Base-by-base conservation (phyloP, 2,888 invertebrate species). In the Abrostola triplasia region DNA sequence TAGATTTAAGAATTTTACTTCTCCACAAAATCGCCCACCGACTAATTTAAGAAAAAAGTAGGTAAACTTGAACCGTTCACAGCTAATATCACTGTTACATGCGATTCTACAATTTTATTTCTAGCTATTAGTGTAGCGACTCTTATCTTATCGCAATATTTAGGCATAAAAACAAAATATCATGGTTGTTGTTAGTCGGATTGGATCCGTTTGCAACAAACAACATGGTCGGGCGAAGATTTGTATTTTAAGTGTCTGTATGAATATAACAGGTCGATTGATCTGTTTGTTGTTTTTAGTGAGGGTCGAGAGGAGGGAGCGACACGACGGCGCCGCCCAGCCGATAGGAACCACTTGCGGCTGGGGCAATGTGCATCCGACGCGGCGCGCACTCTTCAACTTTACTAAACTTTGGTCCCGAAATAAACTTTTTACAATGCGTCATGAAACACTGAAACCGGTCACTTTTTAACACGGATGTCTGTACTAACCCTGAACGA, bases 201-300 rank as follows among this genome's bases (percentile, higher is more conserved):
- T 83, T 72, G 59, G 78, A 81, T 81, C 80, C 73, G 80, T 77
- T 82, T 72, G 79, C 77, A 79, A 79, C 76, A 81, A 85, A 80
- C 83, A 82, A 84, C 84, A 82, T 84, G 85, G 79, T 73, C 58
- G 73, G 68, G 67, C 76, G 67, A 75, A 81, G 80, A 87, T 84
- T 85, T 78, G 85, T 83, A 84, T 88, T 84, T 83, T 80, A 84
- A 84, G 85, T 83, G 81, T 86, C 84, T 81, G 86, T 84, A 86
- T 85, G 87, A 87, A 84, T 85, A 85, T 88, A 88, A 88, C 89
- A 90, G 89, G 87, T 87, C 90, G 89, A 92, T 92, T 90, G 90
- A 92, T 93, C 90, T 93, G 94, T 93, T 93, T 93, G 92, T 93
- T 93, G 92, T 93, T 92, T 91, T 90, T 88, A 90, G 89, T 87